A percentile compares a stretch with the other conserved stretches of the same genome.
Conservation (phyloP, 1,140 invertebrate genomes). For the Trachymyrmex cornetzi region DNA sequence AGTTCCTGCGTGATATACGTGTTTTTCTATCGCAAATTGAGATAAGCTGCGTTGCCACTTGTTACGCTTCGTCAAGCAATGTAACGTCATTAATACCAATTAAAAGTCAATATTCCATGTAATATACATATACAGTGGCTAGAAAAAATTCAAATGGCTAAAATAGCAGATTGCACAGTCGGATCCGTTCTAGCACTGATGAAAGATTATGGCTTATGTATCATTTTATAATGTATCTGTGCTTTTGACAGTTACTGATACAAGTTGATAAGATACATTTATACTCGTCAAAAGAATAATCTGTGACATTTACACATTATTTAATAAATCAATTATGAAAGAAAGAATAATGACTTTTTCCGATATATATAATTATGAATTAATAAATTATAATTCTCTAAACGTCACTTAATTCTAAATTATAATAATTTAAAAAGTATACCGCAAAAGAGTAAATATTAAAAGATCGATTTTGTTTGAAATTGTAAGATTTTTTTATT, state of each 20-base stretch:
- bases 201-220: not conserved
- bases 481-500: not conserved
- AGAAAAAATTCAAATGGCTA: conserved; percentile 5
- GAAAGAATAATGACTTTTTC: not conserved
- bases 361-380: not conserved
- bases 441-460: not conserved
- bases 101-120: conserved; percentile 21
- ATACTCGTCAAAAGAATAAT: not conserved
- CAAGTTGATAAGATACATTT: conserved; percentile 3
- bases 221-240: not conserved
- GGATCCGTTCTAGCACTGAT: not conserved
- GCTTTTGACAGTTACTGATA: conserved; percentile 16
- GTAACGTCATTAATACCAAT: conserved; percentile 42
- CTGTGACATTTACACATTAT: not conserved
- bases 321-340: conserved; percentile 8
- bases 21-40: conserved; percentile 58
- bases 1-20: conserved; percentile 38
- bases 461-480: not conserved
- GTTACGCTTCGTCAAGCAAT: conserved; percentile 26
- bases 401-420: not conserved
- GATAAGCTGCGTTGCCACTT: conserved; percentile 40
- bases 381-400: not conserved
- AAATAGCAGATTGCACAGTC: not conserved
- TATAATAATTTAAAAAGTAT: not conserved
- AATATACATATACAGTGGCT: not conserved